Evolutionary conservation across 1,140 invertebrate genomes (phyloP), one percentile per base, ranked within the genome.

Genomic region (Drosophila navojoa): DNA sequence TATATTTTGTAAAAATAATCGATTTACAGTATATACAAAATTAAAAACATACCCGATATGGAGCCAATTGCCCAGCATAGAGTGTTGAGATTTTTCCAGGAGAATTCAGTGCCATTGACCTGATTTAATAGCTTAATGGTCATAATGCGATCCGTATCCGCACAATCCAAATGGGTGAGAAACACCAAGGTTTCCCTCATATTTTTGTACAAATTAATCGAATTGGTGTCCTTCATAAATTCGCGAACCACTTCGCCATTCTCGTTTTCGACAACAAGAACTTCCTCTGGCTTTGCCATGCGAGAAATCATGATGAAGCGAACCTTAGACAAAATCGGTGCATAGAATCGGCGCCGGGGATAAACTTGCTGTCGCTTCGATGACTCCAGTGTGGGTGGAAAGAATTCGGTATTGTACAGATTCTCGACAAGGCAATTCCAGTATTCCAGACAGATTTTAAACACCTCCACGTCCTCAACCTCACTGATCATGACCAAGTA

Each of bases 191-290:
- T 99, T 93, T 99, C 99, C 76, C 98, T 94, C 99, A 99, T 99
- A 91, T 98, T 99, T 93, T 99, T 99, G 93, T 99, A 99, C 81
- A 99, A 94, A 93, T 99, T 99, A 77, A 99, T 99, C 9, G 98
- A 98, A 94, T 99, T 99, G 45, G 99, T 99, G 92, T 99, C 99
- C 93, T 99, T 99, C 97, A 99, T 99, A 91, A 99, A 99, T 93
- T 99, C 99, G 53, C 99, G 93, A 2, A 99, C 98, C 58, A 99
- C 98, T 93, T 99, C 99, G 27, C 99, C 99, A 93, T 99, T 99
- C 92, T 99, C 99, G 94, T 99, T 99, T 93, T 99, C 99, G n/a
- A 99, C 99, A 59, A 99, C 98, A n/a, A 99, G 94, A 5, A 99
- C 99, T 94, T 99, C 99, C 93, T 99, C 99, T 0, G 99, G 99